Conservation (phyloP, 2,113 vertebrate genomes). For the Lamprologus lemairii region DNA sequence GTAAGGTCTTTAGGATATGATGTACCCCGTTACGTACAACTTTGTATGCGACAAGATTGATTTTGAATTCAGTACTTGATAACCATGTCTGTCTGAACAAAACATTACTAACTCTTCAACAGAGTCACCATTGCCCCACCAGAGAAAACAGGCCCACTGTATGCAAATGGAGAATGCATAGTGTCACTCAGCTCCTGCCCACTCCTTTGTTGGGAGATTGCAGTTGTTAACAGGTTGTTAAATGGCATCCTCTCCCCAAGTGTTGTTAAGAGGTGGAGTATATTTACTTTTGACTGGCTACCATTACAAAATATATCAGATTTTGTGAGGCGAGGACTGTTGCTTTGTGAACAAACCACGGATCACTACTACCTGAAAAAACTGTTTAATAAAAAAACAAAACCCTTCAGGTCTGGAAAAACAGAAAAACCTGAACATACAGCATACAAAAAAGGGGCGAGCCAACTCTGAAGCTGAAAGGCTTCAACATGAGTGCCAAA, state of each 20-base stretch:
- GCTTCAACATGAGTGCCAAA: not conserved
- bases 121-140: not conserved
- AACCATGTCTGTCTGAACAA: accelerated
- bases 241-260: not conserved
- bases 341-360: not conserved
- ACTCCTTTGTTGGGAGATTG: not conserved
- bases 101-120: not conserved
- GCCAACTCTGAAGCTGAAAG: not conserved
- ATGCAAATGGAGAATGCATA: not conserved
- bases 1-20: not conserved
- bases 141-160: not conserved
- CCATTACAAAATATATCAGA: not conserved
- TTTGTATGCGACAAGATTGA: not conserved
- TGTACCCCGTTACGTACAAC: not conserved
- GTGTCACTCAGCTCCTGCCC: not conserved
- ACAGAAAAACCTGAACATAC: not conserved
- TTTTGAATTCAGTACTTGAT: not conserved
- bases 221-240: accelerated
- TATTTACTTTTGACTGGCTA: not conserved
- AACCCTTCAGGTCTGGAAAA: not conserved
- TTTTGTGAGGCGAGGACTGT: not conserved
- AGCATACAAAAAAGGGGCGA: accelerated
- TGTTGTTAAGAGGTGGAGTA: not conserved
- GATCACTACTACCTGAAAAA: not conserved
- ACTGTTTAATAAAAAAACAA: not conserved